Evolutionary conservation across 2,888 invertebrate species (phyloP).

Genomic region (Cheilosia grossa): DNA sequence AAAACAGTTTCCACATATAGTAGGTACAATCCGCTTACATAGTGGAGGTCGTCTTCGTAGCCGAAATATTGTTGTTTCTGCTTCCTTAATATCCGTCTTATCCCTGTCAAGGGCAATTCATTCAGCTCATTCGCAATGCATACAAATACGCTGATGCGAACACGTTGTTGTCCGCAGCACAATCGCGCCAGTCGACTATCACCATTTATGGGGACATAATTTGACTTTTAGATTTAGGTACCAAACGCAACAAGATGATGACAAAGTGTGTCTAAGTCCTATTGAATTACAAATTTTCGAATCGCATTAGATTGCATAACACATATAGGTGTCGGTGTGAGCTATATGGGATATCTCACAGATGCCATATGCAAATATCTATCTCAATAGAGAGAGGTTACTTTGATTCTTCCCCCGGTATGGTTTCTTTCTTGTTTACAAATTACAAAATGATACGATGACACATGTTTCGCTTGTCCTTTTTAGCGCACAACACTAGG

Average conservation of each 20-base stretch:
- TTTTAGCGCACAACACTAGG: conserved; percentile 7
- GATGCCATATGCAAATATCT: conserved; percentile 47
- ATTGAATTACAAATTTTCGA: conserved; percentile 72
- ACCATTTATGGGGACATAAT: conserved; percentile 44
- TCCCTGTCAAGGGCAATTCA: conserved; percentile 37
- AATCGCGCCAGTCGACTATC: conserved; percentile 24
- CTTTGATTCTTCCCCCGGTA: not conserved
- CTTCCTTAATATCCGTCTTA: conserved; percentile 18
- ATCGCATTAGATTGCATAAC: conserved; percentile 6
- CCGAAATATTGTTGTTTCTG: conserved; percentile 24
- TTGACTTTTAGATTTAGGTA: conserved; percentile 68
- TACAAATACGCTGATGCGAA: conserved; percentile 53
- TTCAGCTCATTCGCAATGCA: conserved; percentile 58
- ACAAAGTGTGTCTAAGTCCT: conserved; percentile 58
- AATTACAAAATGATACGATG: conserved; percentile 60
- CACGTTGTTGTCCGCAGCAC: conserved; percentile 2
- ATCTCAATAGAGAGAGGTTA: conserved; percentile 14
- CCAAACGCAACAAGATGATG: conserved; percentile 25
- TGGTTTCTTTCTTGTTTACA: conserved; percentile 38
- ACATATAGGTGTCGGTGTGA: not conserved
- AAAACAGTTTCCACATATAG: conserved; percentile 41
- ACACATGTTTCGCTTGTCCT: conserved; percentile 46
- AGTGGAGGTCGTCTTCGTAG: conserved; percentile 36
- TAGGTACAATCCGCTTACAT: conserved; percentile 53
- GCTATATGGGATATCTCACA: not conserved